phyloP scores from a whole-genome alignment of 2,888 invertebrate genomes.

The Himalopsyche kuldschensis region DNA sequence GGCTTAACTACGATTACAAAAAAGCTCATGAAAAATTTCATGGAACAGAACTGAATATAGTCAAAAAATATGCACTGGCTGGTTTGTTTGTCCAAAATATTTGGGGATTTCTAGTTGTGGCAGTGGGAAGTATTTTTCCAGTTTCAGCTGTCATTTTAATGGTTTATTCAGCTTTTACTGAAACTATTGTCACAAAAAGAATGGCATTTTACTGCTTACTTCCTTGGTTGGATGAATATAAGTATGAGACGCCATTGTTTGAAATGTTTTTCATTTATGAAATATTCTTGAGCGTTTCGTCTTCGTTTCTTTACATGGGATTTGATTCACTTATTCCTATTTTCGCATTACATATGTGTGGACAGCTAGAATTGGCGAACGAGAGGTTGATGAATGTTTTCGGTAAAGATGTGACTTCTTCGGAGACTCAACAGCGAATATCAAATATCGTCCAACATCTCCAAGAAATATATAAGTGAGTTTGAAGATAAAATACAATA shows the following conservation, averaged over 20 bases:
- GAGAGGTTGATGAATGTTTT: conserved; percentile 45
- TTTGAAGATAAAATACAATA: not conserved
- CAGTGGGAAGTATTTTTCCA: conserved; percentile 45
- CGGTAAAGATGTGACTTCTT: conserved; percentile 27
- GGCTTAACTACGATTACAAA: conserved; percentile 46
- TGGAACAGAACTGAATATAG: conserved; percentile 44
- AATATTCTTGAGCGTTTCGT: conserved; percentile 44
- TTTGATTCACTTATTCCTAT: conserved; percentile 53
- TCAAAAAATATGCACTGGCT: conserved; percentile 43
- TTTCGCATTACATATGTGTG: conserved; percentile 49
- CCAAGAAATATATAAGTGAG: conserved; percentile 46
- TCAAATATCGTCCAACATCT: conserved; percentile 44
- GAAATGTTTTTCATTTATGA: conserved; percentile 41
- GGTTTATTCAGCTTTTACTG: conserved; percentile 42
- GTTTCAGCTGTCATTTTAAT: conserved; percentile 46
- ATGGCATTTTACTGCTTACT: conserved; percentile 48
- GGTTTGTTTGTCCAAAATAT: conserved; percentile 45
- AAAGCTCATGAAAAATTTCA: conserved; percentile 40
- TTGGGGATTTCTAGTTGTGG: conserved; percentile 44
- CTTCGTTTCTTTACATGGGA: conserved; percentile 45
- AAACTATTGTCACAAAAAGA: conserved; percentile 43
- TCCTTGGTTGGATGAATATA: conserved; percentile 38
- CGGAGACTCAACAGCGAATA: not conserved
- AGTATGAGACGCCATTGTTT: conserved; percentile 43
- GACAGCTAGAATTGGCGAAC: conserved; percentile 48